These are phyloP conservation scores for Muscicapa adusta DNA, from an alignment of 2,113 vertebrate species.

Conservation along the genomic window DNA sequence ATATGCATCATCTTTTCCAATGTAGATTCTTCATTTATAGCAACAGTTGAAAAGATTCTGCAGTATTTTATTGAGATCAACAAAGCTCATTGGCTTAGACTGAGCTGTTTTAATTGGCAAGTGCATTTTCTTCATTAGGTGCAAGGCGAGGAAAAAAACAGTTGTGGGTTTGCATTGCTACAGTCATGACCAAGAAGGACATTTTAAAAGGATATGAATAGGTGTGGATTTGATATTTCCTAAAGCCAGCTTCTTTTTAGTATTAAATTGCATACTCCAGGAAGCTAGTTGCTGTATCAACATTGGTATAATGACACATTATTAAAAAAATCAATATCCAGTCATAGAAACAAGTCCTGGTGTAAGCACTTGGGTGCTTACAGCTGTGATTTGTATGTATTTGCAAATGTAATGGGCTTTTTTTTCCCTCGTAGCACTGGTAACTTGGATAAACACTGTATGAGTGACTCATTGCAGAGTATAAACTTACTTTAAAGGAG, in stretches of 20 bases:
- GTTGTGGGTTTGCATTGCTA: not conserved
- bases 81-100: not conserved
- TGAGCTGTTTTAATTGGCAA: not conserved
- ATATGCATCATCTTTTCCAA: not conserved
- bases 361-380: conserved; percentile 12
- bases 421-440: not conserved
- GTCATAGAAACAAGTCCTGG: not conserved
- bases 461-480: conserved; percentile 25
- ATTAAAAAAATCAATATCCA: conserved; percentile 32
- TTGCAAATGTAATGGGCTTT: conserved; percentile 19
- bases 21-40: not conserved
- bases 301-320: conserved; percentile 31
- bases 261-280: not conserved
- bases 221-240: conserved; percentile 25
- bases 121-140: not conserved
- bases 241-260: conserved; percentile 1
- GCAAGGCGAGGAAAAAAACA: not conserved
- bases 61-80: not conserved
- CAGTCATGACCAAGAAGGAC: not conserved
- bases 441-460: conserved; percentile 47
- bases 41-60: not conserved
- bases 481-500: conserved; percentile 40
- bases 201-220: not conserved
- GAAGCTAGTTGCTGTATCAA: conserved; percentile 46
- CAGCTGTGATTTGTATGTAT: conserved; percentile 37